phyloP scores from a whole-genome alignment of 2,797 vertebrate species.

The Tenualosa thibaudeaui region DNA sequence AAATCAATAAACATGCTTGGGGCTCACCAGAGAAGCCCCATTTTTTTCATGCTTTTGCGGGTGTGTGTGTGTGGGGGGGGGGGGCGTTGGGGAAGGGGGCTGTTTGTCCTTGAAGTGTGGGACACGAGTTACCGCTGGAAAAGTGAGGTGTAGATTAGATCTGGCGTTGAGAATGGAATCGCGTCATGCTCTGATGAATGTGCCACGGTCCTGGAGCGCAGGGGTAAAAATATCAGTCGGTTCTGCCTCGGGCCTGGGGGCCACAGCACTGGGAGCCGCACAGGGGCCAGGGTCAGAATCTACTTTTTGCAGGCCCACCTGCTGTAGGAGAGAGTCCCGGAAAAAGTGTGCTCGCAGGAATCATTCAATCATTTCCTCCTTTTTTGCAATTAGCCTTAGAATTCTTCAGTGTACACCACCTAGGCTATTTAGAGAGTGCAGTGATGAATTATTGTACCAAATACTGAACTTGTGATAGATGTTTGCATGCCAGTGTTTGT shows the following conservation, averaged over 20 bases:
- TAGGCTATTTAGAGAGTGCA: neutral
- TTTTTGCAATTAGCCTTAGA: slow-evolving; percentile 8
- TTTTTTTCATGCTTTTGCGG: neutral
- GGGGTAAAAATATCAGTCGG: slow-evolving; percentile 40
- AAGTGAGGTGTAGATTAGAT: slow-evolving; percentile 45
- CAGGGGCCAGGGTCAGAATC: neutral
- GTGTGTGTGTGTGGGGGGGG: neutral
- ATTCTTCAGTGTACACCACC: neutral
- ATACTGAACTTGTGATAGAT: slow-evolving; percentile 8
- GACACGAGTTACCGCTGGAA: slow-evolving; percentile 22
- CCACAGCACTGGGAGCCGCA: neutral
- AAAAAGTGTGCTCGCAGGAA: neutral
- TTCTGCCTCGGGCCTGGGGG: neutral
- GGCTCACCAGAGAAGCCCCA: neutral
- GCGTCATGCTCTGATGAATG: slow-evolving; percentile 50
- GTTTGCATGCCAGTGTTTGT: neutral
- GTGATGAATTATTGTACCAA: slow-evolving; percentile 15
- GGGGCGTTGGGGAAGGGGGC: neutral
- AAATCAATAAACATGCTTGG: slow-evolving; percentile 17
- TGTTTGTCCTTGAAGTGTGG: slow-evolving; percentile 39
- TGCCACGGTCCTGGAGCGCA: slow-evolving; percentile 38
- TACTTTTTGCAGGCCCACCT: neutral
- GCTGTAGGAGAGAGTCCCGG: neutral
- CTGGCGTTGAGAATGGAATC: slow-evolving; percentile 40
- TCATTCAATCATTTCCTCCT: slow-evolving; percentile 5